Conservation (phyloP, 1,140 invertebrate species). For the Drosophila suzukii region DNA sequence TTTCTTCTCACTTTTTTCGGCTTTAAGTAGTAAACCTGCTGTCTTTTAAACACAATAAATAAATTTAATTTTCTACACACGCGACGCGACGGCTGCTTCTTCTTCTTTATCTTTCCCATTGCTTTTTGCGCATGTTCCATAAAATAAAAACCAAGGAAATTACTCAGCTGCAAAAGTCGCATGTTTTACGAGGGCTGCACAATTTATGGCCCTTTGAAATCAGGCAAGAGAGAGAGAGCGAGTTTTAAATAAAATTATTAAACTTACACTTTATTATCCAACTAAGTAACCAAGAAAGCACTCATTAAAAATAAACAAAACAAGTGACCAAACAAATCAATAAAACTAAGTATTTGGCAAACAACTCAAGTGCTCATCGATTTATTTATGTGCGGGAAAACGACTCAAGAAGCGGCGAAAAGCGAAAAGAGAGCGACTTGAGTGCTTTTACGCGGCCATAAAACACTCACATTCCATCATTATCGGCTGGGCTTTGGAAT, state of each 20-base stretch:
- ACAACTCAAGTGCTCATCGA: constrained; percentile 67
- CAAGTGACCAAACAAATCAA: constrained; percentile 55
- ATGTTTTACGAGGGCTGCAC: constrained; percentile 73
- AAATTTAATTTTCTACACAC: constrained; percentile 71
- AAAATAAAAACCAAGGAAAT: constrained; percentile 64
- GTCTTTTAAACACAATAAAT: constrained; percentile 63
- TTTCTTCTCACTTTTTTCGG: constrained; percentile 12
- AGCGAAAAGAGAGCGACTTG: constrained; percentile 50
- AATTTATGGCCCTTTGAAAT: constrained; percentile 73
- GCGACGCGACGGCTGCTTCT: constrained; percentile 49
- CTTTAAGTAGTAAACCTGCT: constrained; percentile 10
- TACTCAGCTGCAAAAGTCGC: constrained; percentile 66
- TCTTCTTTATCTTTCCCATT: constrained; percentile 28
- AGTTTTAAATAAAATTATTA: background rate
- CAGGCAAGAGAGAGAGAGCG: constrained; percentile 10
- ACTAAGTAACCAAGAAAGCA: constrained; percentile 5
- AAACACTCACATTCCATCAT: constrained; percentile 54
- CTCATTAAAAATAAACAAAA: constrained; percentile 9
- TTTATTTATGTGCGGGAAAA: constrained; percentile 70
- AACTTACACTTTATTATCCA: constrained; percentile 37
- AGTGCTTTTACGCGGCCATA: constrained; percentile 57
- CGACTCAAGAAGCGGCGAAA: constrained; percentile 43
- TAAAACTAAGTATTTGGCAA: constrained; percentile 47
- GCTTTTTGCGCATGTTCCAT: constrained; percentile 76
- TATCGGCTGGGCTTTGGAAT: constrained; percentile 39